A percentile compares a stretch with the other conserved stretches of the same genome.
phyloP scores from a whole-genome alignment of 2,888 invertebrate genomes.

The Elegia similella region DNA sequence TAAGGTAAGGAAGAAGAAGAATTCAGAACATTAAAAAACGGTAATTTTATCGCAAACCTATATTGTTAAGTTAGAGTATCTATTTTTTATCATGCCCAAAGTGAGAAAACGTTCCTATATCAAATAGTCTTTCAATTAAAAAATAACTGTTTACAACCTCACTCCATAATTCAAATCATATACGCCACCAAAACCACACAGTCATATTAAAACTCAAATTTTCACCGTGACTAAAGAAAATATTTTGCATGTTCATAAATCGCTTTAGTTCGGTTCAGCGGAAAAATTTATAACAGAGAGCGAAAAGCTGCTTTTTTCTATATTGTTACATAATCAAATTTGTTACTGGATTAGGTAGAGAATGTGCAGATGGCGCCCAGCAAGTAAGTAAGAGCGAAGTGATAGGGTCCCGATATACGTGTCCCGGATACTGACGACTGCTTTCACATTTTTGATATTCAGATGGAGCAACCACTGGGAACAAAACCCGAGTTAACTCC shows the following conservation, averaged over 20 bases:
- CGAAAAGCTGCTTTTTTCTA: conserved; percentile 44
- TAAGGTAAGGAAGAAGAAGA: too few relatives aligned
- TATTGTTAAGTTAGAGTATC: too few relatives aligned
- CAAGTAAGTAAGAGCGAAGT: conserved; percentile 79
- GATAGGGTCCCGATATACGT: conserved; percentile 80
- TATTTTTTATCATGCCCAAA: too few relatives aligned
- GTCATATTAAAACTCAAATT: neutral
- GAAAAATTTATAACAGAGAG: conserved; percentile 19
- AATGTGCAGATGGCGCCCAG: conserved; percentile 77
- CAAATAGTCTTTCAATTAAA: too few relatives aligned
- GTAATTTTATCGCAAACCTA: too few relatives aligned
- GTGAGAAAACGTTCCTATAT: too few relatives aligned
- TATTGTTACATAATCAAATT: conserved; percentile 75
- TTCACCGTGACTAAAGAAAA: neutral
- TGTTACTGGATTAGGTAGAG: conserved; percentile 73
- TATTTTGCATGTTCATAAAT: conserved; percentile 16
- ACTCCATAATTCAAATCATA: neutral
- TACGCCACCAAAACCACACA: neutral
- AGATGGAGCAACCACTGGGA: conserved; percentile 75
- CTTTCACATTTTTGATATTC: conserved; percentile 80
- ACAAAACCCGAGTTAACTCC: conserved; percentile 78
- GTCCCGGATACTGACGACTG: conserved; percentile 75
- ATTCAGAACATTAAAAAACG: too few relatives aligned
- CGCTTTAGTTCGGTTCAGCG: conserved; percentile 3
- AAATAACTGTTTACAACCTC: neutral